These are phyloP conservation scores for Bombus breviceps DNA, from an alignment of 1,140 invertebrate genomes.

Conservation along the genomic window DNA sequence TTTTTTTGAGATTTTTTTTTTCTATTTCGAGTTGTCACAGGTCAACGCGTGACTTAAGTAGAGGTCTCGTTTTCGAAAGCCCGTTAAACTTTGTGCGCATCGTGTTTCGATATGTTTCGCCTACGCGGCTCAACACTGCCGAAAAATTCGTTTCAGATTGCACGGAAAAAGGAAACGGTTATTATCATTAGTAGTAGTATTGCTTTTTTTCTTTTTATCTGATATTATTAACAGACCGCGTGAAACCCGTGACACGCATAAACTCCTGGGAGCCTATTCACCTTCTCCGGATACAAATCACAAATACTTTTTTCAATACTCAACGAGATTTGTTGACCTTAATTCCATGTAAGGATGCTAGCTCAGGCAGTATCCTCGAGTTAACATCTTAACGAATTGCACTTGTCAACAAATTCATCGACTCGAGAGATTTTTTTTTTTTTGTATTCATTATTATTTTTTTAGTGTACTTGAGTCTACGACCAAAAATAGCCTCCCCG, in stretches of 20 bases:
- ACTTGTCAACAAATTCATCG: constrained; percentile 48
- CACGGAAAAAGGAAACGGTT: constrained; percentile 48
- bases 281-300: constrained; percentile 27
- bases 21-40: constrained; percentile 12
- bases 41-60: constrained; percentile 46
- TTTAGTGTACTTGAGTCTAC: constrained; percentile 36
- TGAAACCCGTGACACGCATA: constrained; percentile 42
- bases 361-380: constrained; percentile 38
- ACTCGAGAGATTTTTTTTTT: constrained; percentile 26
- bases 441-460: background rate
- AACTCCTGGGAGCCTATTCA: constrained; percentile 36
- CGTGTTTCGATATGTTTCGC: constrained; percentile 35
- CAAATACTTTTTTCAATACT: constrained; percentile 1
- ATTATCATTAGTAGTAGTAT: background rate
- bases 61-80: constrained; percentile 32
- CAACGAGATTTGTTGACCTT: constrained; percentile 41
- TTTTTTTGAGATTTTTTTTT: constrained; percentile 11
- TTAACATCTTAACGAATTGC: constrained; percentile 46
- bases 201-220: constrained; percentile 1
- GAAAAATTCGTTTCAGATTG: constrained; percentile 44
- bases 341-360: constrained; percentile 50
- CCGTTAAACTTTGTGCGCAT: constrained; percentile 42
- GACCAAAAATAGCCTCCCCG: constrained; percentile 34
- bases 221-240: constrained; percentile 14
- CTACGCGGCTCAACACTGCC: constrained; percentile 34